These are phyloP conservation scores for Crepidodera aurea DNA, from an alignment of 2,888 invertebrate species.

Conservation along the genomic window DNA sequence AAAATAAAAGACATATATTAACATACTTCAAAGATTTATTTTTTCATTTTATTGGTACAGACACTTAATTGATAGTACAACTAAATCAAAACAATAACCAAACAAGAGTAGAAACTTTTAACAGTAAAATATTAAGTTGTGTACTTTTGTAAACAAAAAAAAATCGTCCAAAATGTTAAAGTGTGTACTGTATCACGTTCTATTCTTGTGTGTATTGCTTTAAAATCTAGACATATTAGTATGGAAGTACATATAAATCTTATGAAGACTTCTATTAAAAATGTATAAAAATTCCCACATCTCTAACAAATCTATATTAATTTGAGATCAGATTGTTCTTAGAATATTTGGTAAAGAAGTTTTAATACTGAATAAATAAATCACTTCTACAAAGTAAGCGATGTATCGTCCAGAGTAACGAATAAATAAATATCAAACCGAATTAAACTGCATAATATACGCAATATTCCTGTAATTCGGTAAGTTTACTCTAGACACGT, in stretches of 20 bases:
- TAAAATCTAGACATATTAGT: constrained; percentile 28
- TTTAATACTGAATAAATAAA: constrained; percentile 34
- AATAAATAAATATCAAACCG: not conserved
- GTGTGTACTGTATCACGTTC: not conserved
- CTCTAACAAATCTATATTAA: constrained; percentile 30
- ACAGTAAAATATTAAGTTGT: constrained; percentile 7
- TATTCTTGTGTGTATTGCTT: constrained; percentile 7
- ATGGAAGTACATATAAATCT: constrained; percentile 30
- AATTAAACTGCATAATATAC: constrained; percentile 17
- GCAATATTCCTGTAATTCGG: constrained; percentile 6
- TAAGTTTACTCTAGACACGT: constrained; percentile 1
- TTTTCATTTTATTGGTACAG: constrained; percentile 26
- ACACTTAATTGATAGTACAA: constrained; percentile 24
- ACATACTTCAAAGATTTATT: constrained; percentile 33
- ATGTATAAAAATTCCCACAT: constrained; percentile 37
- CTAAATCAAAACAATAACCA: constrained; percentile 20
- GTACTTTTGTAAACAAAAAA: constrained; percentile 10
- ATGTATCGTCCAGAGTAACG: constrained; percentile 8
- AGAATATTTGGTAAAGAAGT: constrained; percentile 32
- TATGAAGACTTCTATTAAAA: constrained; percentile 32
- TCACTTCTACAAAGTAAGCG: constrained; percentile 20
- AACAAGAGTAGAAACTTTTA: constrained; percentile 9
- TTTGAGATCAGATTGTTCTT: constrained; percentile 37
- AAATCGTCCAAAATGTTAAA: not conserved
- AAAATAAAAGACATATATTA: constrained; percentile 12